A percentile compares a stretch with the other conserved stretches of the same genome.
Evolutionary conservation across 1,140 invertebrate genomes (phyloP).

Genomic region (Hyles vespertilio): DNA sequence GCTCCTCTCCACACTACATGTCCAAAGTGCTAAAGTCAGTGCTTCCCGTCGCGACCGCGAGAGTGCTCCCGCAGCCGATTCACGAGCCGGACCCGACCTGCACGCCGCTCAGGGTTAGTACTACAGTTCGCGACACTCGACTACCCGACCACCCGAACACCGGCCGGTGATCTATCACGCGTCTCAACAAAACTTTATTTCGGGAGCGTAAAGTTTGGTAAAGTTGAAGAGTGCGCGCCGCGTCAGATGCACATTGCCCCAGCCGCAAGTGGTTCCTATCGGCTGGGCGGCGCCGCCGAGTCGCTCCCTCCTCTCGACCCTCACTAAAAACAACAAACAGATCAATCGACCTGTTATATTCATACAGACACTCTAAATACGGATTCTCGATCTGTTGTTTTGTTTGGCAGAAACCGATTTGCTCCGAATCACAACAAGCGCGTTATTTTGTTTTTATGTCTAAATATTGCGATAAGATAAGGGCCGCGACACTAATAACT

Average conservation of each 20-base stretch:
- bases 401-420: slow-evolving; percentile 31
- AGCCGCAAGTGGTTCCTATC: slow-evolving; percentile 64
- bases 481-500: slow-evolving; percentile 55
- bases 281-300: slow-evolving; percentile 65
- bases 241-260: slow-evolving; percentile 64
- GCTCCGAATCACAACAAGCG: slow-evolving; percentile 39
- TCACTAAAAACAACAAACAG: slow-evolving; percentile 73
- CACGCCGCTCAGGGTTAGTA: slow-evolving; percentile 70
- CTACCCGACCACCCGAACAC: slow-evolving; percentile 25
- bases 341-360: slow-evolving; percentile 65
- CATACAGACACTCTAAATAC: slow-evolving; percentile 51
- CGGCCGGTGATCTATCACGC: slow-evolving; percentile 53
- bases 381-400: slow-evolving; percentile 40
- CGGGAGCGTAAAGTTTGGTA: slow-evolving; percentile 63
- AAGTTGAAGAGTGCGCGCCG: slow-evolving; percentile 64
- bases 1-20: slow-evolving; percentile 61
- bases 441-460: slow-evolving; percentile 59
- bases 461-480: slow-evolving; percentile 65
- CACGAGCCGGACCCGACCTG: slow-evolving; percentile 63
- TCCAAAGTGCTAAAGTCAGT: slow-evolving; percentile 75
- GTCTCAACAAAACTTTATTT: slow-evolving; percentile 67
- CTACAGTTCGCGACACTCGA: slow-evolving; percentile 32
- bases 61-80: slow-evolving; percentile 64
- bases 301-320: slow-evolving; percentile 61
- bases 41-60: slow-evolving; percentile 67